Conservation (phyloP, 2,888 invertebrate species). For the Carabus problematicus region DNA sequence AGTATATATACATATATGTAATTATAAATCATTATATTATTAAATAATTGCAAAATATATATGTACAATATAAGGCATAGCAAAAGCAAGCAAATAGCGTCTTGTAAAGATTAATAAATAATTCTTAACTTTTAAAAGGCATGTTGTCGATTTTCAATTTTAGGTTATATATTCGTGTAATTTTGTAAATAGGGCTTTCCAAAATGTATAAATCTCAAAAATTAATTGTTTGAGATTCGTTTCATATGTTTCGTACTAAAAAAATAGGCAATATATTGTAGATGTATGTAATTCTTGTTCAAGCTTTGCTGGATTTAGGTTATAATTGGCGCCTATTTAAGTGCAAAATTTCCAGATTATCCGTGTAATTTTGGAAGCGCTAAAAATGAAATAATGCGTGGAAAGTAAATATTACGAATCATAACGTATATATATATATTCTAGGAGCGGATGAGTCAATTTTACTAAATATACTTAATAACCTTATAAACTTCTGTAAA, state of each 20-base stretch:
- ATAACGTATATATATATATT: too few relatives aligned
- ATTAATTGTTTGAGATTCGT: not conserved
- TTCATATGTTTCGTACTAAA: conserved; percentile 20
- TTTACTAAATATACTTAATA: conserved; percentile 1
- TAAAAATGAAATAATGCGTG: too few relatives aligned
- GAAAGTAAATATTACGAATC: too few relatives aligned
- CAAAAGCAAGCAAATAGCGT: conserved; percentile 40
- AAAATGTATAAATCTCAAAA: conserved; percentile 1
- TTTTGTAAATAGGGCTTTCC: not conserved
- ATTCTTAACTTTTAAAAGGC: conserved; percentile 37
- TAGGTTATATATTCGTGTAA: conserved; percentile 14
- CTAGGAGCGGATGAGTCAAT: not conserved
- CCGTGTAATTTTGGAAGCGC: too few relatives aligned
- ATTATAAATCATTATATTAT: conserved; percentile 20
- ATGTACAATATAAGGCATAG: conserved; percentile 42
- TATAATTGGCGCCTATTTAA: conserved; percentile 27
- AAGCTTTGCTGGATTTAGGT: conserved; percentile 33
- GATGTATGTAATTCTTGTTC: conserved; percentile 14
- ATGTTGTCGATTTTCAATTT: conserved; percentile 17
- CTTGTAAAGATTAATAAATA: conserved; percentile 18
- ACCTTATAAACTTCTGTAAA: not conserved
- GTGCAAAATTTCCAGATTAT: too few relatives aligned
- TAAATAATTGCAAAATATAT: conserved; percentile 34
- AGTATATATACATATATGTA: conserved; percentile 27
- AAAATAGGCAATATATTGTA: conserved; percentile 26